Evolutionary conservation across 2,797 vertebrate genomes (phyloP).

Genomic region (Cynodonichthys magdalenae): DNA sequence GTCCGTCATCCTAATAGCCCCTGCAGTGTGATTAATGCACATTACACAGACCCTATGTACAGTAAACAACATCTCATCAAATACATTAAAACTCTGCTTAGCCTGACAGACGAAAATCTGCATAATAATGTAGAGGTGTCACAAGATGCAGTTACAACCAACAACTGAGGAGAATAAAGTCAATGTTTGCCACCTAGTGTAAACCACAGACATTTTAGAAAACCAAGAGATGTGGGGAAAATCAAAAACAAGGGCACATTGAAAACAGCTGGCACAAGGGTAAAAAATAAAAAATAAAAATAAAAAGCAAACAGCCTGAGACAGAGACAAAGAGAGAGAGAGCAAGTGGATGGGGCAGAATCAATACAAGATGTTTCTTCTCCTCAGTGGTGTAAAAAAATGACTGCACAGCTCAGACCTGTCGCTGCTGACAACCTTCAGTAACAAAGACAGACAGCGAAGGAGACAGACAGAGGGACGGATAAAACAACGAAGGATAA

Average conservation of each 20-base stretch:
- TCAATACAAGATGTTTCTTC: conserved; percentile 68
- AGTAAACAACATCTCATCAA: conserved; percentile 28
- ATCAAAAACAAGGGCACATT: conserved; percentile 13
- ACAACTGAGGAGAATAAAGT: conserved; percentile 5
- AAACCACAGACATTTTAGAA: conserved; percentile 26
- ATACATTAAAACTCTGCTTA: conserved; percentile 2
- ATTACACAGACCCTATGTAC: conserved; percentile 30
- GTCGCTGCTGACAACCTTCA: conserved; percentile 59
- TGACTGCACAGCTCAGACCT: conserved; percentile 68
- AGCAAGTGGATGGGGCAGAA: conserved; percentile 39
- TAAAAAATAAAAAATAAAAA: conserved; percentile 19
- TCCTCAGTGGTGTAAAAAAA: conserved; percentile 67
- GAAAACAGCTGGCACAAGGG: conserved; percentile 34
- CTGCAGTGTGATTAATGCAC: conserved; percentile 38
- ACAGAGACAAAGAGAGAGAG: conserved; percentile 20
- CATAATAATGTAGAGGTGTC: too few relatives aligned
- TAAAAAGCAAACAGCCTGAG: conserved; percentile 50
- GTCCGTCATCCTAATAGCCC: conserved; percentile 11
- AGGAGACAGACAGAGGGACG: conserved; percentile 11
- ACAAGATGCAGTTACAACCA: neutral
- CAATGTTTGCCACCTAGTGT: conserved; percentile 2
- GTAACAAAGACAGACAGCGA: conserved; percentile 36
- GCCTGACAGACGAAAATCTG: neutral
- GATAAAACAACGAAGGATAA: conserved; percentile 32
- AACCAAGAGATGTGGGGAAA: conserved; percentile 19